phyloP scores from a whole-genome alignment of 2,888 invertebrate genomes.

The Pristionchus mayeri region DNA sequence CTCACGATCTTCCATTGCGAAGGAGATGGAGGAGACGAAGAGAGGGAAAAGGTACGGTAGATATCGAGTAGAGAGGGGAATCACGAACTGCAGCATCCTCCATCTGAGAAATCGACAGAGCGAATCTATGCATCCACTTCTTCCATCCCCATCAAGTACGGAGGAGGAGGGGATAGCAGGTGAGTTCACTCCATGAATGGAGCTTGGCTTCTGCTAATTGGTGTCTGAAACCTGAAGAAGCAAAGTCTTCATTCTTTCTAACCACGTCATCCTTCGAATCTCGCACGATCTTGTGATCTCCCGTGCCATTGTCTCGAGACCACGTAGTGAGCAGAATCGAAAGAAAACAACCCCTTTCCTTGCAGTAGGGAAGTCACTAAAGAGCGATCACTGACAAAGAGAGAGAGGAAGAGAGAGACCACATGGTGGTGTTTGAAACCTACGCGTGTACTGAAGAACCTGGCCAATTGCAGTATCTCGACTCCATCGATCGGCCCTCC shows the following conservation, averaged over 20 bases:
- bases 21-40: constrained; percentile 23
- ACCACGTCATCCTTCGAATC: no score
- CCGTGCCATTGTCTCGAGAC: no score
- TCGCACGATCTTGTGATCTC: no score
- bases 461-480: not conserved
- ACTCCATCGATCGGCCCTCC: constrained; percentile 31
- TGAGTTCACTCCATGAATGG: not conserved
- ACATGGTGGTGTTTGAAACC: constrained; percentile 1
- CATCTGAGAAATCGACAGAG: constrained; percentile 16
- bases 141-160: constrained; percentile 22
- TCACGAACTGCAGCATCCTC: not conserved
- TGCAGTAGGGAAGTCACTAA: constrained; percentile 3
- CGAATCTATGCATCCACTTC: constrained; percentile 34
- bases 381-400: not conserved
- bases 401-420: no score
- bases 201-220: no score
- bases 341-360: no score
- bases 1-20: constrained; percentile 75
- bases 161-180: constrained; percentile 33
- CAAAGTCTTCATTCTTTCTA: no score
- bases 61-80: not conserved
- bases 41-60: not conserved
- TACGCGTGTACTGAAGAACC: not conserved
- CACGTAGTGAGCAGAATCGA: no score
- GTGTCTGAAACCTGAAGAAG: no score